Percentiles rank a stretch among this genome's conserved stretches.
phyloP scores from a whole-genome alignment of 2,888 invertebrate genomes.

The Cacoxenus indagator region DNA sequence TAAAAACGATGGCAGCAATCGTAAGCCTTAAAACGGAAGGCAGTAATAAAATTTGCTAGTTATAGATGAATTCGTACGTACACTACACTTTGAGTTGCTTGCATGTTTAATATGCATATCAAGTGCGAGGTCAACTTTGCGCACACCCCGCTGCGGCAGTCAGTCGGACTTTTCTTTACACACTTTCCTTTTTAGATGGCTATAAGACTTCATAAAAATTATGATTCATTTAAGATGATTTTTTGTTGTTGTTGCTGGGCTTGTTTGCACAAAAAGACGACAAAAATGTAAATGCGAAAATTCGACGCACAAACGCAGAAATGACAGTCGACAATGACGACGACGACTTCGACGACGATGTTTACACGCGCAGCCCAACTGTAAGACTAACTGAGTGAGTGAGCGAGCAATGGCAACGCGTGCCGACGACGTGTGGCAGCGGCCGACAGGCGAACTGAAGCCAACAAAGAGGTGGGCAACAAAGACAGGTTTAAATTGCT shows the following conservation, averaged over 20 bases:
- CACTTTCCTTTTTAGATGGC: background rate
- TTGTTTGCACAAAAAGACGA: background rate
- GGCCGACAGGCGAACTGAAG: too few species aligned
- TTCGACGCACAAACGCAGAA: background rate
- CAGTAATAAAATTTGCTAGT: background rate
- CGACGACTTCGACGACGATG: background rate
- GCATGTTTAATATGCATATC: background rate
- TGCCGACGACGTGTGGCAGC: too few species aligned
- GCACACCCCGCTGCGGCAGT: background rate
- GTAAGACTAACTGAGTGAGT: background rate
- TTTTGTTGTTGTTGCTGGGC: background rate
- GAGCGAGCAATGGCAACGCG: background rate
- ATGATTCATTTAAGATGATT: background rate
- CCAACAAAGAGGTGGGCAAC: background rate
- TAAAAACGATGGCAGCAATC: background rate
- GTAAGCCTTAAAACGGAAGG: background rate
- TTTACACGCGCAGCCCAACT: conserved; percentile 7
- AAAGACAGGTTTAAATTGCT: background rate
- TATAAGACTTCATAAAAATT: conserved; percentile 1
- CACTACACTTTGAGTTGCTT: background rate
- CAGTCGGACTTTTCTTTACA: background rate
- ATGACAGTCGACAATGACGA: background rate
- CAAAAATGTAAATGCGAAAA: background rate
- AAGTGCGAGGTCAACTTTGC: too few species aligned
- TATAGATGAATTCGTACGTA: background rate